A percentile compares a stretch with the other conserved stretches of the same genome.
These are phyloP conservation scores for Drosophila multiciliata DNA, from an alignment of 2,888 invertebrate species.

Conservation along the genomic window DNA sequence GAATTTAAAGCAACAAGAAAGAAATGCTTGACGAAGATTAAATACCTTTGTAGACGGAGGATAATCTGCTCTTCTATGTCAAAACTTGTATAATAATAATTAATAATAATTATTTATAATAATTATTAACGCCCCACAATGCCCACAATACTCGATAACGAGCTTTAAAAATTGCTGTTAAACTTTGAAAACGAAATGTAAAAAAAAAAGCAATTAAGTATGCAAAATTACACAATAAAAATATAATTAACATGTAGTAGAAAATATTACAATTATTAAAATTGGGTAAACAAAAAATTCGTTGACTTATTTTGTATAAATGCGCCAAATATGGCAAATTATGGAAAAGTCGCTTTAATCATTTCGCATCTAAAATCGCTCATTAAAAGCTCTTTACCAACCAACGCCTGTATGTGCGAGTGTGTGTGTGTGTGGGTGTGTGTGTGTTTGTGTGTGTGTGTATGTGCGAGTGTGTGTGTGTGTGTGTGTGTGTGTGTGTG, in stretches of 20 bases:
- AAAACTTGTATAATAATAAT: too few species aligned
- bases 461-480: neutral
- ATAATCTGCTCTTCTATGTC: neutral
- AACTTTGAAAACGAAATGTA: too few species aligned
- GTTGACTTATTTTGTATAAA: neutral
- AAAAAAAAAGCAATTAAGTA: neutral
- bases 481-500: neutral
- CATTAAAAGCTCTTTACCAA: slow-evolving; percentile 13
- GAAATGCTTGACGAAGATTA: neutral
- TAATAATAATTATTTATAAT: too few species aligned
- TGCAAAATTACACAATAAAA: neutral
- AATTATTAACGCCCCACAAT: neutral
- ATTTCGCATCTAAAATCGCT: slow-evolving; percentile 8
- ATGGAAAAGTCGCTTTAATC: slow-evolving; percentile 1
- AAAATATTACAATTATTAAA: neutral
- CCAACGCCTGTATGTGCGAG: neutral
- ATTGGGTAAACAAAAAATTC: neutral
- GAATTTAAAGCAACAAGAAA: neutral
- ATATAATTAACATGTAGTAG: neutral
- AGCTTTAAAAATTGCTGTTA: neutral
- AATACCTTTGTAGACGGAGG: neutral
- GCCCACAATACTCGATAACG: neutral
- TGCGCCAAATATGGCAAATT: slow-evolving; percentile 5
- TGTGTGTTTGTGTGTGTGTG: neutral
- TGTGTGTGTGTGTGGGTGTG: neutral